Percentiles rank a stretch among this genome's conserved stretches.
Conservation (phyloP, 1,140 invertebrate species). For the Sarcophaga bullata region DNA sequence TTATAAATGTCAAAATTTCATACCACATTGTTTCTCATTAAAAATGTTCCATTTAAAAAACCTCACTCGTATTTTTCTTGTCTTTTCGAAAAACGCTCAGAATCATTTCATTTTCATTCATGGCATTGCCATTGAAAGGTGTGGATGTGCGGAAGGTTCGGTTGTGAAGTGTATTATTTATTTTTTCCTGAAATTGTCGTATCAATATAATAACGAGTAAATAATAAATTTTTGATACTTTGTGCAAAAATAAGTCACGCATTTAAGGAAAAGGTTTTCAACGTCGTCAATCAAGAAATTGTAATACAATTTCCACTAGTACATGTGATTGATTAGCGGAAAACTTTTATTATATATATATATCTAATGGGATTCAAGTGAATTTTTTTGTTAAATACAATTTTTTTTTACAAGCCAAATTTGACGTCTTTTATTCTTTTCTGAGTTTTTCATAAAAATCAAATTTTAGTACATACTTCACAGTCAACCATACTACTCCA, state of each 20-base stretch:
- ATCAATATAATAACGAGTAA: conserved; percentile 22
- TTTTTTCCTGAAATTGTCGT: conserved; percentile 1
- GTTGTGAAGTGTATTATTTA: background rate
- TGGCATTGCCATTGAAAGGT: conserved; percentile 45
- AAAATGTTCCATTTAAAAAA: background rate
- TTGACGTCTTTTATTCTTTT: no score
- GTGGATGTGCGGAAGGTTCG: conserved; percentile 44
- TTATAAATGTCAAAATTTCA: no score
- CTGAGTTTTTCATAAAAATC: no score
- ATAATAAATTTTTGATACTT: conserved; percentile 20
- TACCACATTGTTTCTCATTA: background rate
- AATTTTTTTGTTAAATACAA: conserved; percentile 7
- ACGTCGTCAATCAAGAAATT: background rate
- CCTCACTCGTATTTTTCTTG: background rate
- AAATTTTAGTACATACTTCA: no score
- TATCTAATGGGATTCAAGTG: background rate
- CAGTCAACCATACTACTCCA: background rate
- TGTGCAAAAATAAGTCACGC: conserved; percentile 2
- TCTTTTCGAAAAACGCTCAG: background rate
- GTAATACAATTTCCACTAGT: background rate
- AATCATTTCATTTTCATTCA: conserved; percentile 46
- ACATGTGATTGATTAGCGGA: background rate
- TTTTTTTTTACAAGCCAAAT: background rate
- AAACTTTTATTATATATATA: background rate
- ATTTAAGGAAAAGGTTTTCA: conserved; percentile 4